Conservation (phyloP, 2,113 vertebrate genomes). For the Cnemophilus loriae region DNA sequence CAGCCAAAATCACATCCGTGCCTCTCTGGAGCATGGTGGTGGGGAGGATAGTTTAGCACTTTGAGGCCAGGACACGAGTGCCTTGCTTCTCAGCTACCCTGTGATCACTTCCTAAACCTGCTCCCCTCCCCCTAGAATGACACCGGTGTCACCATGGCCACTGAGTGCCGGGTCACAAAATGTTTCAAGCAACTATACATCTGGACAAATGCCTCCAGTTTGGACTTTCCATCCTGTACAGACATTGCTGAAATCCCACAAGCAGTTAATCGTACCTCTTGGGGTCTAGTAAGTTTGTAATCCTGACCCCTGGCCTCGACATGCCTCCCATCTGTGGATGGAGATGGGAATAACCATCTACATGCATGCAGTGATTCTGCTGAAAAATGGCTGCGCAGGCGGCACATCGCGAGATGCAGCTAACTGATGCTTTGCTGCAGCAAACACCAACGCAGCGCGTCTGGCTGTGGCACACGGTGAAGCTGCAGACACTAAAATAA, state of each 20-base stretch:
- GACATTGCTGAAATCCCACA: not conserved
- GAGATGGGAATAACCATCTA: not conserved
- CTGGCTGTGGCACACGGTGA: not conserved
- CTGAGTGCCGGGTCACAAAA: not conserved
- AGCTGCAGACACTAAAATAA: not conserved
- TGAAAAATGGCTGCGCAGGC: not conserved
- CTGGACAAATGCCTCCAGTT: not conserved
- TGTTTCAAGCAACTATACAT: not conserved
- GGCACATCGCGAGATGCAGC: not conserved
- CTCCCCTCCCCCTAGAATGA: not conserved
- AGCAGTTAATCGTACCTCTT: not conserved
- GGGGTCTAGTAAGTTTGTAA: not conserved
- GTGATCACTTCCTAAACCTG: not conserved
- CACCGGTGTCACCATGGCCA: rapidly evolving
- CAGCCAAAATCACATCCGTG: not conserved
- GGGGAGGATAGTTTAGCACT: not conserved
- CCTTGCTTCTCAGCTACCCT: not conserved
- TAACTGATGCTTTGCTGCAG: not conserved
- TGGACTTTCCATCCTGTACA: not conserved
- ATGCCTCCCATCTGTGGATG: not conserved
- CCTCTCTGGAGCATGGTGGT: not conserved
- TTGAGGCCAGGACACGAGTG: not conserved
- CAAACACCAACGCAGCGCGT: not conserved
- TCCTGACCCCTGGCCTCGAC: not conserved
- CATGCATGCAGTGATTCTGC: rapidly evolving